Percentiles rank a stretch among this genome's conserved stretches.
These are phyloP conservation scores for Rhombomys opimus DNA, from an alignment of 2,113 vertebrate genomes.

Conservation along the genomic window DNA sequence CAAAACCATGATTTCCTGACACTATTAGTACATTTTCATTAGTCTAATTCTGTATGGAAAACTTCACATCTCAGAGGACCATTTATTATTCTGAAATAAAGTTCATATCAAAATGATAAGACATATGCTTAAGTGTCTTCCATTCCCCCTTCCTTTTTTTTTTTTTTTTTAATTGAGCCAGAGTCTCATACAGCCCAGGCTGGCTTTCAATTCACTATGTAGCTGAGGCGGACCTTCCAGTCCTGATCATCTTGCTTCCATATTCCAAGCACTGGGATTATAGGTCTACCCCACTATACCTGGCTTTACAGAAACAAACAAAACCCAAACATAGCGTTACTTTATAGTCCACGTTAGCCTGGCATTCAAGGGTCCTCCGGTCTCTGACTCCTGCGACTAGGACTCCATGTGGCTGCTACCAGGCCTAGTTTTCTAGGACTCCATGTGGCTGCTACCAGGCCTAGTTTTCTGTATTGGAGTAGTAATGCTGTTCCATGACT, in stretches of 20 bases:
- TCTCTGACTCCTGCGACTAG: neutral
- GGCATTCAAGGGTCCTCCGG: neutral
- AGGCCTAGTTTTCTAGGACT: neutral
- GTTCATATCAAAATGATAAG: constrained; percentile 37
- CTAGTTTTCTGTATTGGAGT: neutral
- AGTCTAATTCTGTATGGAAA: constrained; percentile 53
- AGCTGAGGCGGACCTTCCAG: neutral
- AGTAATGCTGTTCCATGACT: neutral
- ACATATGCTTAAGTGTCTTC: constrained; percentile 40
- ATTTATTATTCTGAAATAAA: constrained; percentile 67
- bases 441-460: neutral
- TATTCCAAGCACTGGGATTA: neutral
- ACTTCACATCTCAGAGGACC: neutral
- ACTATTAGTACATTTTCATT: constrained; percentile 4
- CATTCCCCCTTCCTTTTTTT: too few relatives aligned
- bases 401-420: neutral
- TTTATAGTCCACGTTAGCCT: neutral
- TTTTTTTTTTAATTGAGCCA: neutral
- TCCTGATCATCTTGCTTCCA: neutral
- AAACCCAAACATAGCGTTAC: neutral
- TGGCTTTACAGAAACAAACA: neutral
- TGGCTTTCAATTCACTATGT: neutral
- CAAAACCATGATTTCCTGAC: constrained; percentile 42
- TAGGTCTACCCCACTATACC: neutral
- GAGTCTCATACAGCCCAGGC: neutral